Conservation (phyloP, 2,113 vertebrate species). For the Rutilus rutilus region DNA sequence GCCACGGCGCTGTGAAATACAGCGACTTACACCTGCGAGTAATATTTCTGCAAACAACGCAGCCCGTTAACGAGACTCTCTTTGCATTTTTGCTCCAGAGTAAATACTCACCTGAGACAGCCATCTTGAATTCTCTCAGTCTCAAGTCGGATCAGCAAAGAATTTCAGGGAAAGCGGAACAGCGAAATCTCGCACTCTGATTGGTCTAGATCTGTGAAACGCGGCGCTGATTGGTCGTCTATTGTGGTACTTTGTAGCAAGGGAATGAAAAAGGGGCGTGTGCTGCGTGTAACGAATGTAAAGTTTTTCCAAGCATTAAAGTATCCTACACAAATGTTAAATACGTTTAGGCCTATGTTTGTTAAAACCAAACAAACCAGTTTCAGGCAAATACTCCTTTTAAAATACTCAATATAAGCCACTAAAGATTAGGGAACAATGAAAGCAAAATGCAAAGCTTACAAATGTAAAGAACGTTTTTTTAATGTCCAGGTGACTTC, state of each 20-base stretch:
- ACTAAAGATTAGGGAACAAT: neutral
- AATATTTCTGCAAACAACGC: neutral
- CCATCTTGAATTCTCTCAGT: slow-evolving; percentile 82
- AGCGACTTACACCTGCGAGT: neutral
- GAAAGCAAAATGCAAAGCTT: neutral
- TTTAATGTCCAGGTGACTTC: slow-evolving; percentile 4
- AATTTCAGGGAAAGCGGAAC: slow-evolving; percentile 73
- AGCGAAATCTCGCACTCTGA: slow-evolving; percentile 62
- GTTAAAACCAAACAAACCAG: neutral
- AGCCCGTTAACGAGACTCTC: neutral
- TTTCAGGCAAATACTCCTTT: neutral
- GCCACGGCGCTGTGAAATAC: neutral
- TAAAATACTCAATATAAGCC: neutral
- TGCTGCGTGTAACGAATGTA: neutral
- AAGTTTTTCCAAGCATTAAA: slow-evolving; percentile 14
- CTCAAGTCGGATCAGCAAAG: slow-evolving; percentile 78
- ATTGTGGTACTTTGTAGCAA: neutral
- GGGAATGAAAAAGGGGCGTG: slow-evolving; percentile 30
- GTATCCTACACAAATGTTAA: neutral
- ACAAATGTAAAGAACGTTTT: neutral
- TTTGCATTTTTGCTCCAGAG: slow-evolving; percentile 54
- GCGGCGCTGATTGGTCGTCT: slow-evolving; percentile 1
- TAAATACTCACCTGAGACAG: slow-evolving; percentile 78
- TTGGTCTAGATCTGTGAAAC: slow-evolving; percentile 61
- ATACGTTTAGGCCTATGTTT: neutral